Percentiles rank a stretch among this genome's conserved stretches.
phyloP scores from a whole-genome alignment of 2,113 vertebrate species.

The Onychostoma macrolepis region DNA sequence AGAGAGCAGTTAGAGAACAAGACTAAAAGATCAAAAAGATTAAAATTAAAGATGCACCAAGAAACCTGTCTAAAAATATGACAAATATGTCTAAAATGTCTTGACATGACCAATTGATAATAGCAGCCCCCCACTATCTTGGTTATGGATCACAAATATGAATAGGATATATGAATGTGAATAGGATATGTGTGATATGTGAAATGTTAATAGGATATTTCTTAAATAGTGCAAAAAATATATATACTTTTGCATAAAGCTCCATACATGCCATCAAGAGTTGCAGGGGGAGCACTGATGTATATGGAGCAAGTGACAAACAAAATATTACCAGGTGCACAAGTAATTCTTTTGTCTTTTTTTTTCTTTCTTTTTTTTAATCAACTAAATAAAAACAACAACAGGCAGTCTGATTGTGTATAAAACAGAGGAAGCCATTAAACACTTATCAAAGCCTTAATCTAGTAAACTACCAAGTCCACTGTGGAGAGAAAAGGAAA shows the following conservation, averaged over 20 bases:
- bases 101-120: too few relatives aligned
- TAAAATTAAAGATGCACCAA: too few relatives aligned
- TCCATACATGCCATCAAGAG: neutral
- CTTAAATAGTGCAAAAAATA: neutral
- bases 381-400: slow-evolving; percentile 4
- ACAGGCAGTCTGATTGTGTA: neutral
- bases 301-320: neutral
- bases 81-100: too few relatives aligned
- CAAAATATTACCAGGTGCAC: neutral
- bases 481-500: slow-evolving; percentile 24
- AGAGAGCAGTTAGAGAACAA: too few relatives aligned
- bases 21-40: too few relatives aligned
- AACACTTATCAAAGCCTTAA: slow-evolving; percentile 25
- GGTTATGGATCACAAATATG: neutral
- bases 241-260: neutral
- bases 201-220: neutral
- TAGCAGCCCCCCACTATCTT: neutral
- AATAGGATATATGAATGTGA: too few relatives aligned
- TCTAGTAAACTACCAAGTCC: slow-evolving; percentile 37
- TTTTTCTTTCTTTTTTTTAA: neutral
- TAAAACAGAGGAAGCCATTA: slow-evolving; percentile 39
- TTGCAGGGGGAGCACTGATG: too few relatives aligned
- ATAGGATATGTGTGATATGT: too few relatives aligned
- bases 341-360: neutral
- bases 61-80: too few relatives aligned